These are phyloP conservation scores for Colletes gigas DNA, from an alignment of 1,140 invertebrate genomes.

Conservation along the genomic window DNA sequence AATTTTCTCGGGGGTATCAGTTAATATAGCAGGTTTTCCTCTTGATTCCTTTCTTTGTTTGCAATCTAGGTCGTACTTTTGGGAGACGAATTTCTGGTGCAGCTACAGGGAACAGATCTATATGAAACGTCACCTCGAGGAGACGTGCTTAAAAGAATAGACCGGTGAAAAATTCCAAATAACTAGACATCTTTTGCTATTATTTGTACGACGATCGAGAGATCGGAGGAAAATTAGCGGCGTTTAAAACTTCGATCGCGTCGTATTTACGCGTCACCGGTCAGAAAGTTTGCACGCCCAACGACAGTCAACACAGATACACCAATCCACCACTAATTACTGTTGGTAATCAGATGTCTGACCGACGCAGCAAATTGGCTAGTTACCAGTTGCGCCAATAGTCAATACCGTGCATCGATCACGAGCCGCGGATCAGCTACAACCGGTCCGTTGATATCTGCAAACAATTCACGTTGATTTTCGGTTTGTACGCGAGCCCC, in stretches of 20 bases:
- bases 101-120: no score
- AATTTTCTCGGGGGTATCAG: no score
- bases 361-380: constrained; percentile 46
- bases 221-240: neutral
- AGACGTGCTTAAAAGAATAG: no score
- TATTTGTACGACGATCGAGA: no score
- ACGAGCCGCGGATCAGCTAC: neutral
- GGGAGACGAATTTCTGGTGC: no score
- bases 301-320: constrained; percentile 13
- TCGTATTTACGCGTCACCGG: constrained; percentile 10
- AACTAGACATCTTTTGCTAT: no score
- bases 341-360: constrained; percentile 52
- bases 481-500: neutral
- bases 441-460: constrained; percentile 9
- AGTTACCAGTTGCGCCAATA: constrained; percentile 46
- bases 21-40: no score
- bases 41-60: no score
- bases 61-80: no score
- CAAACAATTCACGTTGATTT: constrained; percentile 41
- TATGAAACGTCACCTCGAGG: no score
- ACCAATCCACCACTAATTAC: constrained; percentile 46
- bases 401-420: constrained; percentile 35
- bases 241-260: constrained; percentile 5
- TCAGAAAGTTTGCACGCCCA: constrained; percentile 28
- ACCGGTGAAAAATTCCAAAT: no score